Percentiles rank a stretch among this genome's conserved stretches.
Evolutionary conservation across 1,140 invertebrate genomes (phyloP).

Genomic region (Atta colombica): DNA sequence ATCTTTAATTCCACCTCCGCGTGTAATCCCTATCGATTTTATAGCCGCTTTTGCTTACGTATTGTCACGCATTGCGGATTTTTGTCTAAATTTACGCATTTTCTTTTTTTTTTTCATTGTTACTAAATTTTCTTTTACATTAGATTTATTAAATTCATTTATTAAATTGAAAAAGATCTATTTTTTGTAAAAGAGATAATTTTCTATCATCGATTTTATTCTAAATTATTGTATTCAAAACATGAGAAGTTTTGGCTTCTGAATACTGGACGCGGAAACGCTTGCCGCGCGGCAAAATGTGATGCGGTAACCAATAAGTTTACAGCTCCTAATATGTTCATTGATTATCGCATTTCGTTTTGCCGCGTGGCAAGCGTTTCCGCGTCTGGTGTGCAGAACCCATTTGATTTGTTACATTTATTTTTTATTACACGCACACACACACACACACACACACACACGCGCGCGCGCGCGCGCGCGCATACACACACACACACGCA

Average conservation of each 20-base stretch:
- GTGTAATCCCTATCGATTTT: slow-evolving; percentile 73
- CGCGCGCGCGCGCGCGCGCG: no score
- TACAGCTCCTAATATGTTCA: no score
- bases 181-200: not conserved
- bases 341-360: no score
- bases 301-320: no score
- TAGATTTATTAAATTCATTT: not conserved
- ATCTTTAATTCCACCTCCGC: slow-evolving; percentile 83
- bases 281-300: no score
- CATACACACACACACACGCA: no score
- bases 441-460: no score
- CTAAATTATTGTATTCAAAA: no score
- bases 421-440: no score
- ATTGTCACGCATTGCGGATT: not conserved
- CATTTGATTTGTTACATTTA: not conserved
- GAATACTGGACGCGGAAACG: no score
- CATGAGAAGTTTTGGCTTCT: not conserved
- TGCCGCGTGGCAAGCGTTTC: no score
- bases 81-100: slow-evolving; percentile 13
- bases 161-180: not conserved
- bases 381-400: no score
- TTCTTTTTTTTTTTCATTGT: not conserved
- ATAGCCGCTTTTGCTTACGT: slow-evolving; percentile 12
- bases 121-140: not conserved
- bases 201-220: not conserved